These are phyloP conservation scores for Oligia latruncula DNA, from an alignment of 2,888 invertebrate genomes.

Conservation along the genomic window DNA sequence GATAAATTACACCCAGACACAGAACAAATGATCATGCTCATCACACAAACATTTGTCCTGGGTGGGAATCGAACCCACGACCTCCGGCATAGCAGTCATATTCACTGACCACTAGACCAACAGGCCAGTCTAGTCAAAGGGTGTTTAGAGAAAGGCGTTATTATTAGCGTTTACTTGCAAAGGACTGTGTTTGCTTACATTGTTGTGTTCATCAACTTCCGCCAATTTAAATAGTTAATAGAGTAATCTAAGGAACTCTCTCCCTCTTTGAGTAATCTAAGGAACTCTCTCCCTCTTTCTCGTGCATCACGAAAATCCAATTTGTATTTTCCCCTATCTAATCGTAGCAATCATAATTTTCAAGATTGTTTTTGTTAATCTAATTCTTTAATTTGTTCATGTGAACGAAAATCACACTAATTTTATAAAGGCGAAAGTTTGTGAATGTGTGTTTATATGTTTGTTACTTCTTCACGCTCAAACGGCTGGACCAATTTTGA, in stretches of 20 bases:
- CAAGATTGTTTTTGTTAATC: constrained; percentile 22
- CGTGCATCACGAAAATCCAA: constrained; percentile 17
- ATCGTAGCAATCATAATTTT: constrained; percentile 41
- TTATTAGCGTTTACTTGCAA: constrained; percentile 4
- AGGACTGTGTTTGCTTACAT: background rate
- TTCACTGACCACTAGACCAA: no score
- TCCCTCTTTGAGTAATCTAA: constrained; percentile 2
- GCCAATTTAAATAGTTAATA: constrained; percentile 33
- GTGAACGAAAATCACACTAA: constrained; percentile 7
- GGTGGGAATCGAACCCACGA: no score
- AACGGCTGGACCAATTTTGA: no score
- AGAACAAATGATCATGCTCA: no score
- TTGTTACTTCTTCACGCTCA: no score
- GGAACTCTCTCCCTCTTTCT: constrained; percentile 18
- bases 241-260: background rate
- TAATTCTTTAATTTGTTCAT: constrained; percentile 16
- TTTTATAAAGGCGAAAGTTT: no score
- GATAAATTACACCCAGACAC: no score
- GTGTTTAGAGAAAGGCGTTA: constrained; percentile 38
- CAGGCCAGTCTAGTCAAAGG: no score
- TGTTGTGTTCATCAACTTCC: no score
- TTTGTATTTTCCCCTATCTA: constrained; percentile 27
- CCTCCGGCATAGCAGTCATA: no score
- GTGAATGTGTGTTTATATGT: no score
- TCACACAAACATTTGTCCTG: no score